phyloP scores from a whole-genome alignment of 2,888 invertebrate species.

The Synergus laeviventris region DNA sequence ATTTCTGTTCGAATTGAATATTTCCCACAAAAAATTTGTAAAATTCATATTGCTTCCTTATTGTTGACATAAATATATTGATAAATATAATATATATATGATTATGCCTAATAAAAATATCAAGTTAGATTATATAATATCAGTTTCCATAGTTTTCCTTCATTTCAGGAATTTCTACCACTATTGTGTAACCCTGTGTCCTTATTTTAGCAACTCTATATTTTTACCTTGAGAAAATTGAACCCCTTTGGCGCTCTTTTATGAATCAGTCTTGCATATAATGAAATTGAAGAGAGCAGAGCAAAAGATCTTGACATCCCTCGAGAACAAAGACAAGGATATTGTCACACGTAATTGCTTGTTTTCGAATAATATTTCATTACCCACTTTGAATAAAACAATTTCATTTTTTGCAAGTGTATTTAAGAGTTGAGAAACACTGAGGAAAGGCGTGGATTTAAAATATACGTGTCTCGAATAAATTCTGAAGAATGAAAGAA shows the following conservation, averaged over 20 bases:
- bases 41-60: not conserved
- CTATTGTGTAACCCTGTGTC: not conserved
- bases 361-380: not conserved
- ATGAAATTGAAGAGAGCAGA: not conserved
- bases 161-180: not conserved
- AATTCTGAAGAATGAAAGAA: not conserved
- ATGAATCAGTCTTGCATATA: not conserved
- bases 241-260: not conserved
- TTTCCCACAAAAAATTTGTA: not conserved
- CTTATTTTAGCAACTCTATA: not conserved
- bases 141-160: not conserved
- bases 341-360: constrained; percentile 13
- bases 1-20: not conserved
- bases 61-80: not conserved
- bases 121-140: too few species aligned
- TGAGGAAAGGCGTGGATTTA: not conserved
- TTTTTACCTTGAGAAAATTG: not conserved
- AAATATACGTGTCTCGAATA: constrained; percentile 11
- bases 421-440: not conserved
- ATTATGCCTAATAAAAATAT: not conserved
- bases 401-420: not conserved
- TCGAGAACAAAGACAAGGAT: constrained; percentile 1
- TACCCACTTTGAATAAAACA: constrained; percentile 6
- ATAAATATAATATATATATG: not conserved
- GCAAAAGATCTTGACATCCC: constrained; percentile 4